These are phyloP conservation scores for Drosophila testacea DNA, from an alignment of 2,888 invertebrate genomes.

Conservation along the genomic window DNA sequence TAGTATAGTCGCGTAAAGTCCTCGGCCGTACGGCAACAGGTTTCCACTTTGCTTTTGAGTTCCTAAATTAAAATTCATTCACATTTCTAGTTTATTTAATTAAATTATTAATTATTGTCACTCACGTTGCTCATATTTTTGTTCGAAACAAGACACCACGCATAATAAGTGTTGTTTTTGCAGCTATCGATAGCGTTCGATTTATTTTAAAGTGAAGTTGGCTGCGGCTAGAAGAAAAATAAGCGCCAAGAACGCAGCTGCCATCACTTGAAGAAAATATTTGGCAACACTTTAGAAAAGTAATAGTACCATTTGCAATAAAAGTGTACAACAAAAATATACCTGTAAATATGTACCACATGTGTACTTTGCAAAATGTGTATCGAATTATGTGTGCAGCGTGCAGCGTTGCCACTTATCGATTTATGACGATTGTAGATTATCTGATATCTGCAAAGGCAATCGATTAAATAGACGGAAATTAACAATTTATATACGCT, in stretches of 20 bases:
- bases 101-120: background rate
- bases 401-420: background rate
- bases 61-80: conserved; percentile 84
- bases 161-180: background rate
- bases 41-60: conserved; percentile 89
- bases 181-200: conserved; percentile 3
- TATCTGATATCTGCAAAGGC: background rate
- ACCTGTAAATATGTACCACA: too few relatives aligned
- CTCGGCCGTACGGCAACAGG: conserved; percentile 94
- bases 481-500: background rate
- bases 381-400: too few relatives aligned
- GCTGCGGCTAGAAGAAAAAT: background rate
- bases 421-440: background rate
- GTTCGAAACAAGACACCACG: conserved; percentile 16
- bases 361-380: too few relatives aligned
- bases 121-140: conserved; percentile 43
- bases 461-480: background rate
- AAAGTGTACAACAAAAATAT: too few relatives aligned
- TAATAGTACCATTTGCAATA: too few relatives aligned
- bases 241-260: background rate
- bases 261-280: too few relatives aligned
- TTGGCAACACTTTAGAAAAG: too few relatives aligned
- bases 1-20: conserved; percentile 96
- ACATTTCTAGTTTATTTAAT: background rate
- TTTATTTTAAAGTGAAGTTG: conserved; percentile 7